Conservation (phyloP, 2,888 invertebrate species). For the Tenthredo scrophulariae region DNA sequence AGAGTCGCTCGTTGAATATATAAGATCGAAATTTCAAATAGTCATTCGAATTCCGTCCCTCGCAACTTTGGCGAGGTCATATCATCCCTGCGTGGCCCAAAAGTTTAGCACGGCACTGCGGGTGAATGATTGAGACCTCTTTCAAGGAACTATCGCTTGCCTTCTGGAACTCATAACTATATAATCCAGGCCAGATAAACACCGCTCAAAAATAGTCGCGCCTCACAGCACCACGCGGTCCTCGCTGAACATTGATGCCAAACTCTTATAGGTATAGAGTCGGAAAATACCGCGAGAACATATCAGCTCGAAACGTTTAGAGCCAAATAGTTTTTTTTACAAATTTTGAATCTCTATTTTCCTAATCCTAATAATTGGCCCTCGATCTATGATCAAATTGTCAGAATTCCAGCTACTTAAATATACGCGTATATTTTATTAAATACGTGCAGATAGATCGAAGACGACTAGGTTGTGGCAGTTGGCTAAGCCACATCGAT, state of each 20-base stretch:
- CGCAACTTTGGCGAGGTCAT: conserved; percentile 2
- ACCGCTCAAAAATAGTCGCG: conserved; percentile 65
- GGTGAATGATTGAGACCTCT: conserved; percentile 69
- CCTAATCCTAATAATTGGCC: too few relatives aligned
- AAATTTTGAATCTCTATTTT: not conserved
- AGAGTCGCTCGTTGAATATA: not conserved
- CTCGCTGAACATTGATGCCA: conserved; percentile 39
- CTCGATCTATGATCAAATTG: not conserved
- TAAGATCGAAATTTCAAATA: not conserved
- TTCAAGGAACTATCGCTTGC: conserved; percentile 73
- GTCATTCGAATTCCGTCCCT: not conserved
- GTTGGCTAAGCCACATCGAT: conserved; percentile 34
- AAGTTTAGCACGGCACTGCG: conserved; percentile 1
- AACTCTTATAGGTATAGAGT: conserved; percentile 35
- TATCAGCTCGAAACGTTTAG: too few relatives aligned
- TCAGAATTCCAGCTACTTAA: not conserved
- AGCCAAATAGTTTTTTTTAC: too few relatives aligned
- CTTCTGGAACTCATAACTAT: conserved; percentile 76
- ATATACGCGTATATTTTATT: not conserved
- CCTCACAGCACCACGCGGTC: conserved; percentile 33
- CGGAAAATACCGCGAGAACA: not conserved
- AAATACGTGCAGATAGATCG: not conserved
- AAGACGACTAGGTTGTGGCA: not conserved
- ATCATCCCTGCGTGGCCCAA: not conserved
- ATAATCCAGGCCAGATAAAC: conserved; percentile 75